Conservation (phyloP, 2,797 vertebrate genomes). For the Sciurus carolinensis region DNA sequence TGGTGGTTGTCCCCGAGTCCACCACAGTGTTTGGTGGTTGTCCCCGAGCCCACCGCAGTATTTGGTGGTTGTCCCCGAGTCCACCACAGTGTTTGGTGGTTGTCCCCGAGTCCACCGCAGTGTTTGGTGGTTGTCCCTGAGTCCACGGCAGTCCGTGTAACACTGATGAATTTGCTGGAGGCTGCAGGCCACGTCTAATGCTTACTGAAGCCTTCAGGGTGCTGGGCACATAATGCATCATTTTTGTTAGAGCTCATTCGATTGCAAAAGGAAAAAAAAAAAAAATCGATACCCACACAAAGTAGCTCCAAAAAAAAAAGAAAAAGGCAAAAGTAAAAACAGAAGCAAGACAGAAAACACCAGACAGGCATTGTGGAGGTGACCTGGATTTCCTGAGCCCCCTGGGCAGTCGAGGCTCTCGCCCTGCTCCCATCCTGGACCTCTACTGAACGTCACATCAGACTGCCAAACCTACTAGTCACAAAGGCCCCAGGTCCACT, state of each 20-base stretch:
- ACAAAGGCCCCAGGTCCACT: neutral
- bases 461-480: neutral
- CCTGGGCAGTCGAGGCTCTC: neutral
- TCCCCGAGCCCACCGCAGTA: too few species aligned
- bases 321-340: neutral
- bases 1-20: neutral
- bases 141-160: fast-evolving
- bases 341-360: neutral
- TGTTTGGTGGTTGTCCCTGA: neutral
- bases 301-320: neutral
- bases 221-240: neutral
- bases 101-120: too few species aligned
- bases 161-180: neutral
- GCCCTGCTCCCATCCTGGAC: neutral
- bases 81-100: neutral
- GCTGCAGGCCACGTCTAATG: fast-evolving
- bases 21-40: too few species aligned
- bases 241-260: neutral
- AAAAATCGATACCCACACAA: neutral
- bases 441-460: neutral
- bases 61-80: neutral
- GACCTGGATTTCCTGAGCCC: neutral
- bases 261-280: neutral
- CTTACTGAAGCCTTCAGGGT: neutral
- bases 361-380: neutral